Evolutionary conservation across 2,888 invertebrate genomes (phyloP), one percentile per base, ranked within the genome.

Genomic region (Poecilus cupreus): DNA sequence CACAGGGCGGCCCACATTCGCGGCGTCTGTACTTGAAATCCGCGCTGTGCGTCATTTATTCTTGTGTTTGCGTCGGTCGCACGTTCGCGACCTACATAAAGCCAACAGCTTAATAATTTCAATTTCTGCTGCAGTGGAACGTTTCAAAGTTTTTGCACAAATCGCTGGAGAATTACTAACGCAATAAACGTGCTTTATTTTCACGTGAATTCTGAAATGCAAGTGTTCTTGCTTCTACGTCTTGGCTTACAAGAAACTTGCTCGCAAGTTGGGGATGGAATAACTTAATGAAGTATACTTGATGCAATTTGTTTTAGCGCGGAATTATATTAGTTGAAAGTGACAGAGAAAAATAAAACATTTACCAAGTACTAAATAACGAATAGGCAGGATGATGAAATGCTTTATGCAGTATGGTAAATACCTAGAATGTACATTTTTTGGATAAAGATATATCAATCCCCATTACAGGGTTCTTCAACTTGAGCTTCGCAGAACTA

Each of bases 41-140:
- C 37, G 54, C 18, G 75, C 37, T 54, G 51, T 49, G 49, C 76
- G 76, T 76, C 76, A 76, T 76, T 76, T 76, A 16, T 76, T 76
- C 54, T 76, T 76, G 32, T 54, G 37, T 24, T 51, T 46, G 46
- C 49, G 46, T 74, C 74, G 39, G 18, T 74, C 37, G 68, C 26
- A 32, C 32, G 5, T 16, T 32, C 18, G 51, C 76, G 76, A 76
- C 76, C 76, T 76, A 76, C 37, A 76, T 76, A 76, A 18, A 68
- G 68, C 39, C 68, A 68, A 43, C 68, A 68, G 68, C 37, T 68
- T 68, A 32, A 60, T 60, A 60, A 60, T 26, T 60, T 60, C 60
- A 60, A 68, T 68, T 68, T 64, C 68, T 37, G 39, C 18, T 68
- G 68, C 37, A 68, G 39, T 37, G 68, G 39, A 68, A 68, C 37